Conservation (phyloP, 2,888 invertebrate genomes). For the Stramonita haemastoma region DNA sequence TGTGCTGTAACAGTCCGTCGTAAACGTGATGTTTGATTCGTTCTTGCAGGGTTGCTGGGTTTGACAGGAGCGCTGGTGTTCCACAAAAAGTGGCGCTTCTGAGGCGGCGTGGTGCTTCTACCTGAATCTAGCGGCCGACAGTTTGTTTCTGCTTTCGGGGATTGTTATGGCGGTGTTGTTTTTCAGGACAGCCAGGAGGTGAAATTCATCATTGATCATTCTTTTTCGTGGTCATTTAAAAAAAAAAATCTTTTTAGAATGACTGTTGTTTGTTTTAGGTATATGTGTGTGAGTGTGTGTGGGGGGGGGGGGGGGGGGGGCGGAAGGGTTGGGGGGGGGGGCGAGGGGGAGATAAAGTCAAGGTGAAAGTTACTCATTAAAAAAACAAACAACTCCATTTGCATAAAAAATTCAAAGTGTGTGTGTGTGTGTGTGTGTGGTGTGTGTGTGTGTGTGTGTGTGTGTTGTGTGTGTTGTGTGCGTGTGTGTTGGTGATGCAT, state of each 20-base stretch:
- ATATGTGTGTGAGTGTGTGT: constrained; percentile 12
- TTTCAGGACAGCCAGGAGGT: neutral
- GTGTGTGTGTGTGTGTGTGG: neutral
- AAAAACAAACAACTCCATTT: neutral
- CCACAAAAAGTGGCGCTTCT: neutral
- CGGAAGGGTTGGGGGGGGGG: no score
- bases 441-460: neutral
- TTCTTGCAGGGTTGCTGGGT: neutral
- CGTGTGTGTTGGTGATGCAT: constrained; percentile 2
- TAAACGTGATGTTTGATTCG: no score
- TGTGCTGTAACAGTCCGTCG: no score
- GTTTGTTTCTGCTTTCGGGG: neutral
- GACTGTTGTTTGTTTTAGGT: neutral
- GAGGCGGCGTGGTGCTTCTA: neutral
- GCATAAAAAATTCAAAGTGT: neutral
- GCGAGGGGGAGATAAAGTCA: no score
- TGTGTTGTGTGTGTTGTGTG: neutral
- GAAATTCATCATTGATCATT: no score
- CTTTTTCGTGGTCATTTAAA: no score
- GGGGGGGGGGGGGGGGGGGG: no score
- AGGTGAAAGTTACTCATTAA: no score
- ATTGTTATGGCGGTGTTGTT: neutral
- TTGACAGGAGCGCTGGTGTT: neutral
- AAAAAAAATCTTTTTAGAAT: no score
- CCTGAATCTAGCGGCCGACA: neutral